phyloP scores from a whole-genome alignment of 2,113 vertebrate genomes.

The Otocyon megalotis region DNA sequence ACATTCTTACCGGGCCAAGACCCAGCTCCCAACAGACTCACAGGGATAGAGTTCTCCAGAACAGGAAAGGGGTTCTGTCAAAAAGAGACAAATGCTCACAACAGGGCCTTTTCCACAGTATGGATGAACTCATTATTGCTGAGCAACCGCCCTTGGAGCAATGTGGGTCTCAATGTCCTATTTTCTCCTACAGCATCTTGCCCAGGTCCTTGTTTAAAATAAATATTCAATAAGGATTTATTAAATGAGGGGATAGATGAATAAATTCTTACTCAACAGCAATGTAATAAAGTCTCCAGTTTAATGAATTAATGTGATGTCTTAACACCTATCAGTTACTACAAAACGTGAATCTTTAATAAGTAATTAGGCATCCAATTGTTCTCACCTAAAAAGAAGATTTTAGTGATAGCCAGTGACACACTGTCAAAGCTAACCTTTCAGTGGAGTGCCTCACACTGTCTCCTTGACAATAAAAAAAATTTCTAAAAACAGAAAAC shows the following conservation, averaged over 20 bases:
- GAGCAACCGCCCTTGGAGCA: not conserved
- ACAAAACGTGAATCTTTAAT: not conserved
- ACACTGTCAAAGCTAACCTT: slow-evolving; percentile 25
- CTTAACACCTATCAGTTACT: not conserved
- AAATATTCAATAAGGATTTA: not conserved
- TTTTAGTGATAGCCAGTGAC: not conserved
- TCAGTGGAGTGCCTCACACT: not conserved
- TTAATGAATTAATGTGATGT: not conserved
- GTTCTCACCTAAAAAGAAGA: slow-evolving; percentile 41
- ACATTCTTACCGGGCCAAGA: not conserved
- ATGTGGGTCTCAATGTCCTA: not conserved
- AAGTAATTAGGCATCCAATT: not conserved
- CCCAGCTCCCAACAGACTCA: not conserved
- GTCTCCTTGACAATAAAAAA: slow-evolving; percentile 38
- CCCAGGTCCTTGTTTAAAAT: not conserved
- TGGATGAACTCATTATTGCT: not conserved
- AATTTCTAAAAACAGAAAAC: slow-evolving; percentile 23
- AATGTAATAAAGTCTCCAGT: not conserved
- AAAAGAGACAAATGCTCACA: not conserved
- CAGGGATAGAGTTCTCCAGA: fast-evolving
- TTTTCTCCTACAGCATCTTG: not conserved
- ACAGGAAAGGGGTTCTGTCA: not conserved
- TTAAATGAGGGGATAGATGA: not conserved
- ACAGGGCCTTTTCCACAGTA: not conserved
- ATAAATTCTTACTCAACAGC: slow-evolving; percentile 17